Conservation (phyloP, 2,888 invertebrate genomes). For the Chloromyia formosa region DNA sequence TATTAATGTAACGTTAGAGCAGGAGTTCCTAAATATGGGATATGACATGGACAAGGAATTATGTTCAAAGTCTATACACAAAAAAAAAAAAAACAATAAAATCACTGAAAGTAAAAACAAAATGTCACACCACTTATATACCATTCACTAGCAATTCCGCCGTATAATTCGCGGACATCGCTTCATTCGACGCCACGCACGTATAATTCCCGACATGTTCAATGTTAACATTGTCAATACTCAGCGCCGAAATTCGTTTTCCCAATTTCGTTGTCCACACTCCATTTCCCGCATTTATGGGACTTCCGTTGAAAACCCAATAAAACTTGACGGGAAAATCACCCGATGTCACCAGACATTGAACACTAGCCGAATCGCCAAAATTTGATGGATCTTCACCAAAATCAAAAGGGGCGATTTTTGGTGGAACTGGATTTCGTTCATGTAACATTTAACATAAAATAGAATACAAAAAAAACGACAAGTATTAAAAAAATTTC, state of each 20-base stretch:
- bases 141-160: conserved; percentile 72
- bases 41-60: not conserved
- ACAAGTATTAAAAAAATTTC: too few species aligned
- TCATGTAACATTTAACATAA: too few species aligned
- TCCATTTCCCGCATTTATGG: conserved; percentile 65
- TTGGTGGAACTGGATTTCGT: conserved; percentile 66
- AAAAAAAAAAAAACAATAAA: conserved; percentile 21
- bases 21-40: too few species aligned
- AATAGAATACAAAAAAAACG: too few species aligned
- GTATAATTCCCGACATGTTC: conserved; percentile 77
- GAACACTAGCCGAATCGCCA: conserved; percentile 71
- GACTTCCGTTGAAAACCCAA: conserved; percentile 71
- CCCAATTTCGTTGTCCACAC: conserved; percentile 66
- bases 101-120: conserved; percentile 67
- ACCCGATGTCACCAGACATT: conserved; percentile 70
- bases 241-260: conserved; percentile 72
- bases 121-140: conserved; percentile 45
- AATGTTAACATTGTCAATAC: conserved; percentile 75
- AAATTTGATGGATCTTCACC: conserved; percentile 73
- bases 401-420: conserved; percentile 76
- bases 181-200: conserved; percentile 73
- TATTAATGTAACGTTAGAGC: too few species aligned
- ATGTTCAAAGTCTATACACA: not conserved
- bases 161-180: conserved; percentile 69
- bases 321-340: conserved; percentile 73